Evolutionary conservation across 2,888 invertebrate genomes (phyloP).

Genomic region (Drosophila setosimentum): DNA sequence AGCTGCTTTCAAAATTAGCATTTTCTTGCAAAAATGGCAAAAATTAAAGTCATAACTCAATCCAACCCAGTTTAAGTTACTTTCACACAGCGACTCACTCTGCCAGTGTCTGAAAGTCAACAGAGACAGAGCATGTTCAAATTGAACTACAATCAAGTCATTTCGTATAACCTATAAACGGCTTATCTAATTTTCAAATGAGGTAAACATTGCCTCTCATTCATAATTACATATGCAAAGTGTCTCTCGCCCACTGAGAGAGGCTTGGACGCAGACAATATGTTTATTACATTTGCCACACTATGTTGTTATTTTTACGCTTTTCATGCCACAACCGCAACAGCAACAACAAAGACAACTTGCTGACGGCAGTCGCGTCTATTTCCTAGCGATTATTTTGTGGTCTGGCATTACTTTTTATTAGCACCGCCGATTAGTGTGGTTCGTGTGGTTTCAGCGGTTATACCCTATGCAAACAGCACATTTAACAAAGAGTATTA

Average conservation of each 20-base stretch:
- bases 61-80: background rate
- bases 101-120: slow-evolving; percentile 10
- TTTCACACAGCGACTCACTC: slow-evolving; percentile 13
- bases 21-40: background rate
- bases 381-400: slow-evolving; percentile 78
- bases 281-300: slow-evolving; percentile 77
- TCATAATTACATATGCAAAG: slow-evolving; percentile 76
- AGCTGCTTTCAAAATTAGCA: background rate
- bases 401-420: slow-evolving; percentile 72
- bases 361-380: slow-evolving; percentile 53
- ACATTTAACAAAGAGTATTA: background rate
- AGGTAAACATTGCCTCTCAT: slow-evolving; percentile 68
- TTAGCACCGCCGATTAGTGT: slow-evolving; percentile 67
- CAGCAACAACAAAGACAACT: slow-evolving; percentile 34
- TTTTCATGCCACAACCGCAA: slow-evolving; percentile 47
- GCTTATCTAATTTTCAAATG: slow-evolving; percentile 73
- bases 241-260: slow-evolving; percentile 64
- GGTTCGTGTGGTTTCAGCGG: slow-evolving; percentile 29
- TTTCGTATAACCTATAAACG: slow-evolving; percentile 65
- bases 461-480: slow-evolving; percentile 25
- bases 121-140: slow-evolving; percentile 24
- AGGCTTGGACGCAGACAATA: slow-evolving; percentile 48
- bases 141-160: slow-evolving; percentile 59
- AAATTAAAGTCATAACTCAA: background rate
- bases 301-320: slow-evolving; percentile 64